Percentiles rank a stretch among this genome's conserved stretches.
These are phyloP conservation scores for Elymnias hypermnestra DNA, from an alignment of 1,140 invertebrate genomes.

Conservation along the genomic window DNA sequence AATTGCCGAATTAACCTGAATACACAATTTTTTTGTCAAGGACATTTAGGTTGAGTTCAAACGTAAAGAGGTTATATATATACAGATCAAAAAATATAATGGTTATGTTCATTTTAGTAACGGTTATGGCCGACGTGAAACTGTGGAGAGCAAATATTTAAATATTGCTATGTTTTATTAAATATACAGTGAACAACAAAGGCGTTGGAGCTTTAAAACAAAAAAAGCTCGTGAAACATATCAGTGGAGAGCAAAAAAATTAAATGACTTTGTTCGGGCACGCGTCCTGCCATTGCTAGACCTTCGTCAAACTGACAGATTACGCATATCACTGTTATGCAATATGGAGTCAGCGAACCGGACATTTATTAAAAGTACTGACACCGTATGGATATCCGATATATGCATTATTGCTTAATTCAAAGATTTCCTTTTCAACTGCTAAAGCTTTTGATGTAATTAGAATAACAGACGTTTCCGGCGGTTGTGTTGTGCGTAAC, in stretches of 20 bases:
- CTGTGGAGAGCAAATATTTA: too few relatives aligned
- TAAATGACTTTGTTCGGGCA: slow-evolving; percentile 52
- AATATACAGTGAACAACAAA: background rate
- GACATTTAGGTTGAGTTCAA: too few relatives aligned
- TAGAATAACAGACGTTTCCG: slow-evolving; percentile 14
- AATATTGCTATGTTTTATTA: too few relatives aligned
- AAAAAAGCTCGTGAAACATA: slow-evolving; percentile 13
- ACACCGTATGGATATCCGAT: slow-evolving; percentile 18
- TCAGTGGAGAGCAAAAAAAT: slow-evolving; percentile 21
- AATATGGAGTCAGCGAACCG: slow-evolving; percentile 34
- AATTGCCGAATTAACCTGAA: too few relatives aligned
- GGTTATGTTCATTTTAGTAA: too few relatives aligned
- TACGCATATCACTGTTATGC: slow-evolving; percentile 53
- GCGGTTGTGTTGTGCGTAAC: slow-evolving; percentile 2
- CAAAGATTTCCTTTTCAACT: slow-evolving; percentile 11
- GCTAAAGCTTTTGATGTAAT: slow-evolving; percentile 5
- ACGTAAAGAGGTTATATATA: too few relatives aligned
- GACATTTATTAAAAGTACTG: slow-evolving; percentile 33
- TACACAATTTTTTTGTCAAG: too few relatives aligned
- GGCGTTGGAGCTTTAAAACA: slow-evolving; percentile 6
- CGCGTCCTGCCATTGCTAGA: slow-evolving; percentile 44
- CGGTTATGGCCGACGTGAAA: too few relatives aligned
- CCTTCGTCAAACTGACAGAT: slow-evolving; percentile 70
- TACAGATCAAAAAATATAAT: too few relatives aligned
- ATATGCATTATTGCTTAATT: slow-evolving; percentile 17